Percentiles rank a stretch among this genome's conserved stretches.
Conservation (phyloP, 2,113 vertebrate genomes). For the Amphilophus citrinellus region DNA sequence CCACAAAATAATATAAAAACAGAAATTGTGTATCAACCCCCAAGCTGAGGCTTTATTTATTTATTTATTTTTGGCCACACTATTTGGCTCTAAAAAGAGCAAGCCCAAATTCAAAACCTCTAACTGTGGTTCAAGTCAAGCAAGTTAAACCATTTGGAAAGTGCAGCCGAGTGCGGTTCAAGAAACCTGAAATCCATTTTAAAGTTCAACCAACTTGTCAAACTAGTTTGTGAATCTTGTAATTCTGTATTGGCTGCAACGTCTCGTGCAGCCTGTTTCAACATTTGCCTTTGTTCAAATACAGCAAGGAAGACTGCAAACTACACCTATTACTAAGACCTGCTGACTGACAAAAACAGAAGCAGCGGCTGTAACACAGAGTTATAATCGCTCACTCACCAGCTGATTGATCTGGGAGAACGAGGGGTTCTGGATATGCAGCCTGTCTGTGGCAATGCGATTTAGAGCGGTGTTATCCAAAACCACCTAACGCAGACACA, state of each 20-base stretch:
- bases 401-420: conserved; percentile 99
- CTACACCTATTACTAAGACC: not conserved
- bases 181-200: conserved; percentile 48
- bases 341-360: not conserved
- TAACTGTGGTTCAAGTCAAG: not conserved
- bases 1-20: not conserved
- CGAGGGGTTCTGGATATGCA: conserved; percentile 96
- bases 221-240: conserved; percentile 62
- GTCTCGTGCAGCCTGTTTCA: not conserved
- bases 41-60: not conserved
- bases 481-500: conserved; percentile 86
- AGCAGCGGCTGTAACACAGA: not conserved
- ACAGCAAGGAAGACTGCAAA: not conserved
- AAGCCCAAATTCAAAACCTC: no score
- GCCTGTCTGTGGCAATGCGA: conserved; percentile 93
- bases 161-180: conserved; percentile 12
- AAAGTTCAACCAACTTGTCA: conserved; percentile 33
- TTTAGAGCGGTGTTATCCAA: conserved; percentile 97
- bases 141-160: not conserved
- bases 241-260: not conserved
- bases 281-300: conserved; percentile 3
- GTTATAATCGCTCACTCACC: conserved; percentile 81
- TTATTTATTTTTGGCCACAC: not conserved
- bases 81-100: not conserved
- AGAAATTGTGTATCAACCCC: no score